phyloP scores from a whole-genome alignment of 2,797 vertebrate genomes.

The Neosilurus hyrtlii region DNA sequence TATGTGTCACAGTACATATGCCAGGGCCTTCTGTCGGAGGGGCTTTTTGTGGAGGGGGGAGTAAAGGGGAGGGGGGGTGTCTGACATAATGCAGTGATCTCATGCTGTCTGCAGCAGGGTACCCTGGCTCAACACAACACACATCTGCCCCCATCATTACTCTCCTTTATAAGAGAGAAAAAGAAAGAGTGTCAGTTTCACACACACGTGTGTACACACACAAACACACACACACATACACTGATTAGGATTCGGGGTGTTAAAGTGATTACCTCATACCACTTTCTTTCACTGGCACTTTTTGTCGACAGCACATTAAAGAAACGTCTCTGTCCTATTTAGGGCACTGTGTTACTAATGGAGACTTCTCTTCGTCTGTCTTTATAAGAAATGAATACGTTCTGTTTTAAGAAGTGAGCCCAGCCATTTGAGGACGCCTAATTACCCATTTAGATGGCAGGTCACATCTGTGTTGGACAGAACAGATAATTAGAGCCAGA shows the following conservation, averaged over 20 bases:
- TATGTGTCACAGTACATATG: slow-evolving; percentile 26
- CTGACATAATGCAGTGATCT: slow-evolving; percentile 26
- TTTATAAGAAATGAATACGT: slow-evolving; percentile 23
- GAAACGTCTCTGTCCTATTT: neutral
- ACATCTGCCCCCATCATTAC: slow-evolving; percentile 4
- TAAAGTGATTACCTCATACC: neutral
- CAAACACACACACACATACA: neutral
- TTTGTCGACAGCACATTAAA: neutral
- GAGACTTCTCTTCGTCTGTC: neutral
- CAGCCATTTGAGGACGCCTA: slow-evolving; percentile 18
- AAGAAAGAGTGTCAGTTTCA: no score
- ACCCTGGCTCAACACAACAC: neutral
- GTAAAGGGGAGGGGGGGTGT: neutral
- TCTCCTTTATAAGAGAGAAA: neutral
- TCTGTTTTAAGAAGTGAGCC: neutral
- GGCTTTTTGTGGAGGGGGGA: neutral
- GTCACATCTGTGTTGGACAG: slow-evolving; percentile 58
- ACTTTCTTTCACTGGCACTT: neutral
- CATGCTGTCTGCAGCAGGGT: slow-evolving; percentile 16
- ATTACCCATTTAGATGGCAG: slow-evolving; percentile 59
- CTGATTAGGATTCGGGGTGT: neutral
- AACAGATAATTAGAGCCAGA: slow-evolving; percentile 26
- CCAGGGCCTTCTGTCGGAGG: slow-evolving; percentile 29
- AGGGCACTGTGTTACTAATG: neutral
- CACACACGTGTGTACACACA: neutral